Evolutionary conservation across 2,888 invertebrate species (phyloP), one percentile per base, ranked within the genome.

Genomic region (Acrobeloides nanus): DNA sequence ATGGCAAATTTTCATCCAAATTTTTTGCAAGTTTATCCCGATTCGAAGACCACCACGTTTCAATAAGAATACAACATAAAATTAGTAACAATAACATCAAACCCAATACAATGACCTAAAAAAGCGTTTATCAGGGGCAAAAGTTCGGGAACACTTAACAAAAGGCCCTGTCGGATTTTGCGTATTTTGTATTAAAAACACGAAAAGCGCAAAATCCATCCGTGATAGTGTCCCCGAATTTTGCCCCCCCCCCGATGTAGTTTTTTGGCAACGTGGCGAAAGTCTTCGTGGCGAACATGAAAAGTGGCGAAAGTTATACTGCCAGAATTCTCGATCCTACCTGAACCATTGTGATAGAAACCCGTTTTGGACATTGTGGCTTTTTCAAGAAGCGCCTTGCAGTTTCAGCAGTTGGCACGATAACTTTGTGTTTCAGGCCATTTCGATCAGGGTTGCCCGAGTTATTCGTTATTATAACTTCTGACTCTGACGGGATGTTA

Each of bases 401-500:
- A 1, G 53, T 41, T 17, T 35, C 23, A 8, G 46, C 25, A 12
- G 43, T 20, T 12, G 50, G 50, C 17, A 29, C 31, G 29, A 54
- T 37, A 23, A 50, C 50, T 26, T 50, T 50, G 42, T 50, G 50
- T 6, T 53, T 32, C 21, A 39, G 26, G 24, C 35, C 49, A 10
- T 31, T 46, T 34, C 34, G 29, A 17, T 23, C 48, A 12, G 53
- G 21, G 15, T 44, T 53, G 18, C 27, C 26, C 15, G 27, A 47
- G 20, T 50, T 42, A 20, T 42, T 32, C 24, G 53, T 35, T 18
- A 50, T 50, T 25, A 50, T 50, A n/a, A 50, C 50, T 43, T 50
- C 50, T 7, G 50, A 50, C 31, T 50, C 50, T 1, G 53, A 54
- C 26, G 53, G 53, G 52, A 49, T 49, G 24, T 26, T 40, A n/a